Evolutionary conservation across 2,888 invertebrate genomes (phyloP).

Genomic region (Athalia rosae): DNA sequence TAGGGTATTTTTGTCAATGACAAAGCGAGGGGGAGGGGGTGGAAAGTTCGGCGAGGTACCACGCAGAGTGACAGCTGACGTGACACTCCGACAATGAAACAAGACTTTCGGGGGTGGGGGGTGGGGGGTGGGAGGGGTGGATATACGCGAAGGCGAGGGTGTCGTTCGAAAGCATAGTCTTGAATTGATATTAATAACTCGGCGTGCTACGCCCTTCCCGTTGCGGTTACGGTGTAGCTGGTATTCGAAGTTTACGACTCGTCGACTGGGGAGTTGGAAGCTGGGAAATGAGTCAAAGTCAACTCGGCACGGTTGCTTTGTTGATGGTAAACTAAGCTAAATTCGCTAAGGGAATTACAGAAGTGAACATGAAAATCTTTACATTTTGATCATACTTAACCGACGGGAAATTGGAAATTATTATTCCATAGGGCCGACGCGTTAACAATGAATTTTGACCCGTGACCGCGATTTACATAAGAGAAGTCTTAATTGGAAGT

Average conservation of each 20-base stretch:
- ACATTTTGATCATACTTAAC: too few relatives aligned
- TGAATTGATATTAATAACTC: constrained; percentile 37
- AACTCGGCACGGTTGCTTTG: neutral
- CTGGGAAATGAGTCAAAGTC: neutral
- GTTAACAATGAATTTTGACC: neutral
- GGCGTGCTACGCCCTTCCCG: neutral
- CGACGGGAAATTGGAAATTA: too few relatives aligned
- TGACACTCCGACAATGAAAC: constrained; percentile 12
- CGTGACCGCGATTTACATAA: neutral
- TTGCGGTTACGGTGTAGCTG: neutral
- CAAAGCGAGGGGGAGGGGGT: constrained; percentile 16
- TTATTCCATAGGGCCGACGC: too few relatives aligned
- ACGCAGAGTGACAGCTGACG: constrained; percentile 37
- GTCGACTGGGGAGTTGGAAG: neutral
- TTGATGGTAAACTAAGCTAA: too few relatives aligned
- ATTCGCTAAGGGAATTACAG: too few relatives aligned
- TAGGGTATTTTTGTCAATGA: neutral
- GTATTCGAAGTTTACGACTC: constrained; percentile 25
- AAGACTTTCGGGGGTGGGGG: neutral
- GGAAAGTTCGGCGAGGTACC: constrained; percentile 31
- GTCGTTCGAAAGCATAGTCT: constrained; percentile 24
- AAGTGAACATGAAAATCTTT: too few relatives aligned
- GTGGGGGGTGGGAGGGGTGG: neutral
- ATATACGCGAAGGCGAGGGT: neutral
- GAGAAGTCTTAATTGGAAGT: constrained; percentile 1